These are phyloP conservation scores for Vandiemenella viatica DNA, from an alignment of 2,888 invertebrate species.

Conservation along the genomic window DNA sequence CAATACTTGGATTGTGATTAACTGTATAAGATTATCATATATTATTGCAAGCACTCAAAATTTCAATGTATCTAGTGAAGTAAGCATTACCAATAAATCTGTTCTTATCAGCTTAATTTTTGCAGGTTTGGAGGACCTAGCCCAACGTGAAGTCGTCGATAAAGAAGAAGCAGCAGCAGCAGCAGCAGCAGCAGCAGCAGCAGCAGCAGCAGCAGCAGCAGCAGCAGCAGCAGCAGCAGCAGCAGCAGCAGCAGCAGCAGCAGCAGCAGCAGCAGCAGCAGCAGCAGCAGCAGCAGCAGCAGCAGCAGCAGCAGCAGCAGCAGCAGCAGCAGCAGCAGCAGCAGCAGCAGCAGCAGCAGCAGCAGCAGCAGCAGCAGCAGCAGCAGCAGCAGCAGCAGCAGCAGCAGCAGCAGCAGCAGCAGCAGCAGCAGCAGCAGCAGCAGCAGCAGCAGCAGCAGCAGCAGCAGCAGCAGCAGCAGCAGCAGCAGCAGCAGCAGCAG, in stretches of 20 bases:
- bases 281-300: neutral
- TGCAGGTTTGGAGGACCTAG: no score
- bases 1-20: no score
- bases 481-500: neutral
- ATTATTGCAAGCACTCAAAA: no score
- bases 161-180: no score
- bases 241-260: neutral
- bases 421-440: conserved; percentile 1
- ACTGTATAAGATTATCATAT: no score
- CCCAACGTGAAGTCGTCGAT: no score
- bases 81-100: no score
- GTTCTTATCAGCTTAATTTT: no score
- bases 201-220: neutral
- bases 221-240: neutral
- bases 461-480: conserved; percentile 1
- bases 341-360: neutral
- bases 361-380: neutral
- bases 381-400: neutral
- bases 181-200: neutral
- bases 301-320: neutral
- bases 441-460: neutral
- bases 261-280: neutral
- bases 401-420: neutral
- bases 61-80: no score
- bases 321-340: neutral